Conservation (phyloP, 2,888 invertebrate species). For the Xestia sexstrigata region DNA sequence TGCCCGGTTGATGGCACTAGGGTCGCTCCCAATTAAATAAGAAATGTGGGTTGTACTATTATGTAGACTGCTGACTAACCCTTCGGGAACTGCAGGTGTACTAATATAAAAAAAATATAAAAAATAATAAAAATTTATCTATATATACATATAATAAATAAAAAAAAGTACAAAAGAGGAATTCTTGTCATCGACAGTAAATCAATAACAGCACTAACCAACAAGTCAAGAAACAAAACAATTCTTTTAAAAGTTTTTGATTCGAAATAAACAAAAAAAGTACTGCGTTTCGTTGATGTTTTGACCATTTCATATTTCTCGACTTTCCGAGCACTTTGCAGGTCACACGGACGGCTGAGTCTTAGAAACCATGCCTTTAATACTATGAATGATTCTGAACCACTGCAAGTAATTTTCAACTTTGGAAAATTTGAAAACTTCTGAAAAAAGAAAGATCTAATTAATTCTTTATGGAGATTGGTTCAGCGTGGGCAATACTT, state of each 20-base stretch:
- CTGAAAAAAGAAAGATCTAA: too few species aligned
- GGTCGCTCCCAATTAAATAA: too few species aligned
- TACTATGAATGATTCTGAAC: conserved; percentile 21
- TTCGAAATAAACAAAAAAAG: conserved; percentile 24
- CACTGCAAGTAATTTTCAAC: neutral
- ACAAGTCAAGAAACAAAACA: neutral
- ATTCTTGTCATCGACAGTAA: neutral
- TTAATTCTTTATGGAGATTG: too few species aligned
- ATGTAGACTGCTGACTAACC: too few species aligned
- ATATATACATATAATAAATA: too few species aligned
- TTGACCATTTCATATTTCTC: conserved; percentile 39
- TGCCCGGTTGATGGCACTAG: too few species aligned
- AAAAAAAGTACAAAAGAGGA: too few species aligned
- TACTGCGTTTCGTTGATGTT: conserved; percentile 18
- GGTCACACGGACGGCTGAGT: conserved; percentile 20
- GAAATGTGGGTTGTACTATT: too few species aligned
- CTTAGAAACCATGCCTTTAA: conserved; percentile 34
- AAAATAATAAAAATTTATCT: too few species aligned
- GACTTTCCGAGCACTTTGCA: conserved; percentile 23
- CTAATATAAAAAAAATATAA: too few species aligned
- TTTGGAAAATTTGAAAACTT: neutral
- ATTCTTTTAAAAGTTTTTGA: neutral
- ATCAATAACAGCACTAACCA: neutral
- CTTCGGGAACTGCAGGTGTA: too few species aligned
- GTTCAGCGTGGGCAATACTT: too few species aligned